phyloP scores from a whole-genome alignment of 2,113 vertebrate genomes.

The Chaetops frenatus region DNA sequence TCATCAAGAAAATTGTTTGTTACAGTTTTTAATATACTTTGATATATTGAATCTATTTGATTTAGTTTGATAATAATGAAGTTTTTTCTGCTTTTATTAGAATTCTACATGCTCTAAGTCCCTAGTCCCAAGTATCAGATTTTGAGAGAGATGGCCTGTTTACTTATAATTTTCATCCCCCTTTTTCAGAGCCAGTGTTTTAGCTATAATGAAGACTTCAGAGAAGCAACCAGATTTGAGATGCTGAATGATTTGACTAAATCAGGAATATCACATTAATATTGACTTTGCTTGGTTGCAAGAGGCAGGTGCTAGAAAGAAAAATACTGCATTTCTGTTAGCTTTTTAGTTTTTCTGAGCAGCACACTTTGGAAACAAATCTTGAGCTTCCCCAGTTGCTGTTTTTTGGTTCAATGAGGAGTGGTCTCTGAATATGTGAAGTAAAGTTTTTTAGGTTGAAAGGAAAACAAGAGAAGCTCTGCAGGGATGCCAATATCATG shows the following conservation, averaged over 20 bases:
- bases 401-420: not conserved
- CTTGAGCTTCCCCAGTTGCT: not conserved
- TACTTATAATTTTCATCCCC: not conserved
- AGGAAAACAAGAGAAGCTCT: not conserved
- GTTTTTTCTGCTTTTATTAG: not conserved
- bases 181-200: not conserved
- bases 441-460: not conserved
- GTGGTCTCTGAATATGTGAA: not conserved
- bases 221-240: not conserved
- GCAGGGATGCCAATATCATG: rapidly evolving
- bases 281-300: not conserved
- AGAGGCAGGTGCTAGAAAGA: not conserved
- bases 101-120: not conserved
- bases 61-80: conserved; percentile 12
- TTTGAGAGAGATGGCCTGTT: not conserved
- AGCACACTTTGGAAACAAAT: not conserved
- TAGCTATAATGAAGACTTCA: not conserved
- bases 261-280: not conserved
- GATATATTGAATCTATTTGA: conserved; percentile 15
- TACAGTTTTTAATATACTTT: conserved; percentile 34
- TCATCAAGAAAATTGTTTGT: conserved; percentile 43
- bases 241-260: not conserved
- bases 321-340: not conserved
- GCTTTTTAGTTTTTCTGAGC: not conserved
- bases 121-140: not conserved